Evolutionary conservation across 2,888 invertebrate genomes (phyloP).

Genomic region (Calliopum simillimum): DNA sequence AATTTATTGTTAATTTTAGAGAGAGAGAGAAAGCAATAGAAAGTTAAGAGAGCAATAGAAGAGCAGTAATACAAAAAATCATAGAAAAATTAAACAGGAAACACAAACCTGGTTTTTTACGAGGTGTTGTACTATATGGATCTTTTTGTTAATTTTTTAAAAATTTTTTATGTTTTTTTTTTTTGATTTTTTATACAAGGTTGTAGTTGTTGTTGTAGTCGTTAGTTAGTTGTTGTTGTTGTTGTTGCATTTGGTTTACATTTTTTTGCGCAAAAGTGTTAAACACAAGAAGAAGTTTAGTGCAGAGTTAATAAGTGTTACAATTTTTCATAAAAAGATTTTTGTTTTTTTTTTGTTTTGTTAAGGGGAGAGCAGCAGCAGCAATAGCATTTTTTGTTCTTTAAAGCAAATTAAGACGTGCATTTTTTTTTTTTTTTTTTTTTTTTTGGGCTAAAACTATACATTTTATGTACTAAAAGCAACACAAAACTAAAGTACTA

Average conservation of each 20-base stretch:
- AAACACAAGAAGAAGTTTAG: conserved; percentile 45
- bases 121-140: conserved; percentile 65
- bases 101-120: conserved; percentile 63
- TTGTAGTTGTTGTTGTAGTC: conserved; percentile 37
- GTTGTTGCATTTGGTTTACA: conserved; percentile 41
- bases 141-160: conserved; percentile 53
- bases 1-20: neutral
- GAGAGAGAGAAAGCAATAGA: conserved; percentile 26
- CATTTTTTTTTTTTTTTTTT: neutral
- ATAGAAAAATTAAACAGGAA: conserved; percentile 33
- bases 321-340: conserved; percentile 2
- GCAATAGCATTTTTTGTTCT: conserved; percentile 1
- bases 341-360: conserved; percentile 27
- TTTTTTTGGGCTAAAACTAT: neutral
- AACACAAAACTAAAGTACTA: conserved; percentile 10
- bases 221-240: conserved; percentile 41
- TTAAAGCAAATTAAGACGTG: neutral
- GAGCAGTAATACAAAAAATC: too few species aligned
- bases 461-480: neutral
- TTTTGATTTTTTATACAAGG: too few species aligned
- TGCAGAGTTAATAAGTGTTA: conserved; percentile 56
- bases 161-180: conserved; percentile 46
- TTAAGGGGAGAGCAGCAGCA: conserved; percentile 2
- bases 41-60: conserved; percentile 20
- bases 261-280: conserved; percentile 32